A percentile compares a stretch with the other conserved stretches of the same genome.
Evolutionary conservation across 92 coral and sea anemone species (phyloP).

Genomic region (Epizoanthus fatuus): DNA sequence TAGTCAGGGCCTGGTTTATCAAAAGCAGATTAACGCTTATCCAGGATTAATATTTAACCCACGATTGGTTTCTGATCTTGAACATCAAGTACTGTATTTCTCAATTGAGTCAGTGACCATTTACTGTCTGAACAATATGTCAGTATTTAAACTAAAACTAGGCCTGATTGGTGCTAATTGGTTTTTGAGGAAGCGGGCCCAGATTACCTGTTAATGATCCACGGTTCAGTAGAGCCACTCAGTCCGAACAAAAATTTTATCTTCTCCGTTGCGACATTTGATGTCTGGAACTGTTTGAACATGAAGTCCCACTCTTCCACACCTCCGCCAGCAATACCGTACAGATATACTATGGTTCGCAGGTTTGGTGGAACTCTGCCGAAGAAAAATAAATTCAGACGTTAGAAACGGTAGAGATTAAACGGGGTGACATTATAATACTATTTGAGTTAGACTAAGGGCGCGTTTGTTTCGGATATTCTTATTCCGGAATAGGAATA

Average conservation of each 20-base stretch:
- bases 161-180: background rate
- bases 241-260: constrained; percentile 47
- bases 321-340: constrained; percentile 60
- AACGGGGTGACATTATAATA: no score
- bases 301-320: constrained; percentile 66
- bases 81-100: no score
- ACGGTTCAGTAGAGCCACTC: constrained; percentile 61
- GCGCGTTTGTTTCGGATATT: no score
- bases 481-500: no score
- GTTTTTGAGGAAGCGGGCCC: no score
- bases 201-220: constrained; percentile 68
- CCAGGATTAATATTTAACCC: no score
- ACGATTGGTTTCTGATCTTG: no score
- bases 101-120: no score
- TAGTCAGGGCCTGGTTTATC: no score
- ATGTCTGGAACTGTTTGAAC: constrained; percentile 44
- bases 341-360: constrained; percentile 55
- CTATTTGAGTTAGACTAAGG: no score
- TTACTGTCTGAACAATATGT: background rate
- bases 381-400: background rate
- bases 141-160: no score
- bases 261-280: constrained; percentile 58
- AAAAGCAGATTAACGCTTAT: no score
- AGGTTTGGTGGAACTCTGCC: constrained; percentile 60
- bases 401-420: background rate